Evolutionary conservation across 1,140 invertebrate genomes (phyloP).

Genomic region (Macrocentrus cingulum): DNA sequence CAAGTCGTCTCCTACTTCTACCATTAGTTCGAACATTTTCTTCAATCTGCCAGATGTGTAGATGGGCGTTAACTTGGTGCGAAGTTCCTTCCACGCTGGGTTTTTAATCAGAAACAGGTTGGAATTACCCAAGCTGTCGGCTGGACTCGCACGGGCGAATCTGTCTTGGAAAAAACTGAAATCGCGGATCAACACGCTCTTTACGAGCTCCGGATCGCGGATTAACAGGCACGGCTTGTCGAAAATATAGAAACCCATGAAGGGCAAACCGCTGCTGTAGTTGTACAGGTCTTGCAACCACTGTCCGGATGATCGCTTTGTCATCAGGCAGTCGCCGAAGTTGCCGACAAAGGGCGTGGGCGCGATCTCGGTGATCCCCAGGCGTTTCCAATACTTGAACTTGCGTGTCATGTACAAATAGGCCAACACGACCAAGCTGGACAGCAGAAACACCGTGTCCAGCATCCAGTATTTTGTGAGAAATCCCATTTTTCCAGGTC

Average conservation of each 20-base stretch:
- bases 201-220: slow-evolving; percentile 54
- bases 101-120: slow-evolving; percentile 45
- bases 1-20: slow-evolving; percentile 48
- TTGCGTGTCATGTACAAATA: slow-evolving; percentile 48
- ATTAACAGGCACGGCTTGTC: slow-evolving; percentile 49
- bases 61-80: slow-evolving; percentile 50
- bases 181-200: slow-evolving; percentile 56
- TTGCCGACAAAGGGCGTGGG: slow-evolving; percentile 48
- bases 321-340: slow-evolving; percentile 27
- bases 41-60: slow-evolving; percentile 55
- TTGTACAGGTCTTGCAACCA: slow-evolving; percentile 34
- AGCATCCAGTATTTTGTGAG: slow-evolving; percentile 30
- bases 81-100: slow-evolving; percentile 49
- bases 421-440: background rate
- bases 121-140: slow-evolving; percentile 36
- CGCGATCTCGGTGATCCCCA: slow-evolving; percentile 36
- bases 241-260: slow-evolving; percentile 47
- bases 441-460: slow-evolving; percentile 23
- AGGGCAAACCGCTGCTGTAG: slow-evolving; percentile 26
- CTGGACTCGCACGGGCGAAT: slow-evolving; percentile 27
- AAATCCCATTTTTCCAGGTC: slow-evolving; percentile 28
- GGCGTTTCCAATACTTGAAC: slow-evolving; percentile 52
- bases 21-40: slow-evolving; percentile 52
- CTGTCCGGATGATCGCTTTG: slow-evolving; percentile 19
- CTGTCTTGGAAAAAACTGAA: slow-evolving; percentile 53